phyloP scores from a whole-genome alignment of 2,797 vertebrate species.

The Takifugu rubripes region DNA sequence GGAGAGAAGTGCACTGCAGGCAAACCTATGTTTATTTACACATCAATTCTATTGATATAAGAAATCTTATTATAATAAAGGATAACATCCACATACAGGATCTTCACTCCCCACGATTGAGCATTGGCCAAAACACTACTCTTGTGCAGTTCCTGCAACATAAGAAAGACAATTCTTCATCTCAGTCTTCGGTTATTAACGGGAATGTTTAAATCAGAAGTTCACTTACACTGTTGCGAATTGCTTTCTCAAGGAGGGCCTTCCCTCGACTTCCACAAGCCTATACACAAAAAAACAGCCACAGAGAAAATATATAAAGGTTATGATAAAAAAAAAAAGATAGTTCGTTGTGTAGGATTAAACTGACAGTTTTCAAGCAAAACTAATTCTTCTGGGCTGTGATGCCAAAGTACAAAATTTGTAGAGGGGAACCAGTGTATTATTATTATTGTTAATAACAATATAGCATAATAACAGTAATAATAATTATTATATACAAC shows the following conservation, averaged over 20 bases:
- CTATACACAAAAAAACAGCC: constrained; percentile 51
- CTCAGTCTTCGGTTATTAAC: not conserved
- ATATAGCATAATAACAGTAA: no score
- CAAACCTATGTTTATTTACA: not conserved
- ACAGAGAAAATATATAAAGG: not conserved
- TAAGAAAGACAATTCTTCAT: constrained; percentile 8
- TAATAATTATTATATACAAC: not conserved
- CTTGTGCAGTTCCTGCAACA: constrained; percentile 73
- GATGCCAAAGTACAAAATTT: no score
- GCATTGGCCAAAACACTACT: constrained; percentile 78
- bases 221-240: constrained; percentile 81
- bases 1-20: constrained; percentile 22
- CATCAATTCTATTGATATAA: not conserved
- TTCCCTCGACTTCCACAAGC: constrained; percentile 82
- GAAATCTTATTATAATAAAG: constrained; percentile 51
- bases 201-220: not conserved
- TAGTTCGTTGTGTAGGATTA: no score
- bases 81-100: constrained; percentile 85
- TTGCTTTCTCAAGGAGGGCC: constrained; percentile 85
- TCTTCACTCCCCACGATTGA: constrained; percentile 82
- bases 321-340: not conserved
- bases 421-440: no score
- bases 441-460: no score
- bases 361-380: no score
- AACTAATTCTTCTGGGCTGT: no score